A percentile compares a stretch with the other conserved stretches of the same genome.
Conservation (phyloP, 2,797 vertebrate species). For the Dallia pectoralis region DNA sequence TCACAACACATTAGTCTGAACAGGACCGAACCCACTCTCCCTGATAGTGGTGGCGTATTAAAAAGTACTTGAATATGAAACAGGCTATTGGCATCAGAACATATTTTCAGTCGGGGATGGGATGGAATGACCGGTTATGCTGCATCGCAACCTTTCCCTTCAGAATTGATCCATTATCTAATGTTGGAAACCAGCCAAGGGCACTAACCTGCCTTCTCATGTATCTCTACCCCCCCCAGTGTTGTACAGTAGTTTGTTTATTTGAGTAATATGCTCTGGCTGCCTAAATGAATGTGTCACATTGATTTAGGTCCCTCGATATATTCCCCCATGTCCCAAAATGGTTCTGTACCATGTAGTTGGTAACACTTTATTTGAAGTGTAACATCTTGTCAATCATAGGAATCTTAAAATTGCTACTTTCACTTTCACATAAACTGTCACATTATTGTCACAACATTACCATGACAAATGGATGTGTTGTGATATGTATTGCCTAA, state of each 20-base stretch:
- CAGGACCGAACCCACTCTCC: constrained; percentile 31
- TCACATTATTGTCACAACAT: too few relatives aligned
- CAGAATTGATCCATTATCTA: constrained; percentile 24
- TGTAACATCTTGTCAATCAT: too few relatives aligned
- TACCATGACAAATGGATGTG: too few relatives aligned
- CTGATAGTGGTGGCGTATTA: constrained; percentile 31
- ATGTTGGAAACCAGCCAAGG: constrained; percentile 28
- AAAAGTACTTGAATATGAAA: constrained; percentile 48
- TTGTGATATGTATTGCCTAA: too few relatives aligned
- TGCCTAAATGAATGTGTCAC: constrained; percentile 60
- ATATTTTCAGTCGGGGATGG: constrained; percentile 40
- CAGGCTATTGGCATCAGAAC: constrained; percentile 40
- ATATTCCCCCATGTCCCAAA: constrained; percentile 38
- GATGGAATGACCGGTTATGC: constrained; percentile 33
- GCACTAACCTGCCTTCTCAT: constrained; percentile 31
- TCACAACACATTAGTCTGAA: constrained; percentile 53
- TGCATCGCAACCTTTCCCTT: constrained; percentile 25
- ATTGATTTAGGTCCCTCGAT: constrained; percentile 58
- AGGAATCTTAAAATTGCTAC: too few relatives aligned
- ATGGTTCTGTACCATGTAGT: constrained; percentile 43
- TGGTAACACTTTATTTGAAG: too few relatives aligned
- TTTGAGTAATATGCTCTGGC: constrained; percentile 54
- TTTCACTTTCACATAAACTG: too few relatives aligned
- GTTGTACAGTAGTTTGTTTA: constrained; percentile 44
- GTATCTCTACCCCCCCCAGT: constrained; percentile 32